Base-by-base conservation (phyloP, 2,888 invertebrate species). In the Parnassius smintheus region DNA sequence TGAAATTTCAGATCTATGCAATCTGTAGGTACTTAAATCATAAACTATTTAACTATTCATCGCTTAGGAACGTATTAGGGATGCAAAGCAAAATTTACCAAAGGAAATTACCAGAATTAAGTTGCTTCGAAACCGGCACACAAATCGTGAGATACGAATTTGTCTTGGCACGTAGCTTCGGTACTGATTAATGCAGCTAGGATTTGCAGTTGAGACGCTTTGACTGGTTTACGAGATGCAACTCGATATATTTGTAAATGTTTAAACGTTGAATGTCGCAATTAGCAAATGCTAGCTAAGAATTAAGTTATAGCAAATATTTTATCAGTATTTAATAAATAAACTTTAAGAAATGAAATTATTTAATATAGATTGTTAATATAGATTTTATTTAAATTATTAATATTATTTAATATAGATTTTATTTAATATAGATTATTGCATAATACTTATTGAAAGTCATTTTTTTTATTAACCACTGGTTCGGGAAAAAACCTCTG, bases 71-170 rank as follows among this genome's bases (percentile, higher is more conserved):
- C 49, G 45, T 56, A 61, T 56, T 56, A 35, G 53, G 41, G 46
- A 63, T 55, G 50, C 45, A 46, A 54, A 45, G 51, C 56, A 18
- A 45, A 61, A 55, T 56, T 60, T 50, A 41, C 52, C 56, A 22
- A 59, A 59, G 64, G 59, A 59, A 64, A 64, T 64, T 64, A 64
- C 56, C 53, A 48, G 59, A 56, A 59, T 64, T 64, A 64, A 64
- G 64, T 64, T 56, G 56, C 59, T 18, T 52, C 51, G 25, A 56
- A 64, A 56, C 59, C 46, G 50, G 59, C 59, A 52, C 61, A 62
- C 59, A 56, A 64, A 58, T 64, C 64, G 59, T 59, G 64, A 64
- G 64, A 64, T 64, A 64, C 64, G 59, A 64, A 64, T 64, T 64
- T 64, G 64, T 64, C 62, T 63, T 63, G 64, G 64, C 64, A 64